Evolutionary conservation across 2,113 vertebrate genomes (phyloP).

Genomic region (Rana temporaria): DNA sequence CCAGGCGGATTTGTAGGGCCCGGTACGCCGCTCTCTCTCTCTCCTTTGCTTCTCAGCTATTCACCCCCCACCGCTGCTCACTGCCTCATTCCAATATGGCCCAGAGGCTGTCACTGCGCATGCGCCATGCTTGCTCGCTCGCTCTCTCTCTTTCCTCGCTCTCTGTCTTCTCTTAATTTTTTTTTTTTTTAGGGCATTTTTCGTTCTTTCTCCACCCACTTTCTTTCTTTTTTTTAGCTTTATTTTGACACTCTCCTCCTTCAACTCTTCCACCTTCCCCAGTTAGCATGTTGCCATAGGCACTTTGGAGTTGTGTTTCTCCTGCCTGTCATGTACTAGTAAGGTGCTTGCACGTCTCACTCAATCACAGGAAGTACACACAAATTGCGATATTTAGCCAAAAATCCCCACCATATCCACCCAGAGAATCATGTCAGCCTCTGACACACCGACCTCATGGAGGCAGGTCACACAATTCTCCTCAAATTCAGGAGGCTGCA

Average conservation of each 20-base stretch:
- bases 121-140: constrained; percentile 29
- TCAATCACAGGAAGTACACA: constrained; percentile 41
- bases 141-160: not conserved
- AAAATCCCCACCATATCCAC: not conserved
- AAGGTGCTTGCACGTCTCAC: constrained; percentile 22
- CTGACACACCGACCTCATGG: too few relatives aligned
- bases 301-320: constrained; percentile 10
- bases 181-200: constrained; percentile 46
- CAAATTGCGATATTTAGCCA: not conserved
- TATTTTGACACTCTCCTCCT: constrained; percentile 24
- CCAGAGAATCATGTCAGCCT: too few relatives aligned
- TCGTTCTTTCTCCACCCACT: constrained; percentile 37
- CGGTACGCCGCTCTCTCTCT: constrained; percentile 50
- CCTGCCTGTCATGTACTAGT: constrained; percentile 18
- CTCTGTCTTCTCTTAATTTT: constrained; percentile 33
- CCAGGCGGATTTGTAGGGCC: constrained; percentile 43
- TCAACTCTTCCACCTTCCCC: not conserved
- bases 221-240: constrained; percentile 23
- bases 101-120: constrained; percentile 47
- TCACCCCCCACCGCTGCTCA: constrained; percentile 56
- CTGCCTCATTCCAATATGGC: constrained; percentile 58
- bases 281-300: not conserved
- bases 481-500: too few relatives aligned
- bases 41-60: constrained; percentile 39
- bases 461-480: too few relatives aligned